A percentile compares a stretch with the other conserved stretches of the same genome.
phyloP scores from a whole-genome alignment of 2,888 invertebrate genomes.

The Carterocephalus palaemon region DNA sequence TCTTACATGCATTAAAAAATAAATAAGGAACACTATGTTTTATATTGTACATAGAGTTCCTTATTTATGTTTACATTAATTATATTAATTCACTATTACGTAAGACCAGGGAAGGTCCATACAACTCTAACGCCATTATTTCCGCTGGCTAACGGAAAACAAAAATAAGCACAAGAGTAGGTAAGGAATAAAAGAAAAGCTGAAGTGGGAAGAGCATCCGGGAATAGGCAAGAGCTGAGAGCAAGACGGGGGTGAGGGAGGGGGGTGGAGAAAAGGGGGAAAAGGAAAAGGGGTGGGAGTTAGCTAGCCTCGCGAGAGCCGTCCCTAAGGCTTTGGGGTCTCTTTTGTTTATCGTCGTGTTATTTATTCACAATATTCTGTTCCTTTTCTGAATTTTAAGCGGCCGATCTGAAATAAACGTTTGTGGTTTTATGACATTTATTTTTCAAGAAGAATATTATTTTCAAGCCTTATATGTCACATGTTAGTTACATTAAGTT shows the following conservation, averaged over 20 bases:
- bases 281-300: constrained; percentile 38
- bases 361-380: constrained; percentile 61
- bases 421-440: not conserved
- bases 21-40: not conserved
- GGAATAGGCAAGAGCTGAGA: constrained; percentile 47
- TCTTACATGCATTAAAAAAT: no score
- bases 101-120: constrained; percentile 40
- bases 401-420: not conserved
- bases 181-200: constrained; percentile 73
- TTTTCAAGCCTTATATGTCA: no score
- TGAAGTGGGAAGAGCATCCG: constrained; percentile 73
- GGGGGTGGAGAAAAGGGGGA: constrained; percentile 28
- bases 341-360: constrained; percentile 66
- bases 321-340: constrained; percentile 49
- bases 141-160: constrained; percentile 73
- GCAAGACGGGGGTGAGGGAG: constrained; percentile 33
- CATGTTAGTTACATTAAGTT: no score
- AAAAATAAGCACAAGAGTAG: constrained; percentile 75
- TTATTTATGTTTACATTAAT: no score
- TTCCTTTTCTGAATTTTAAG: constrained; percentile 40
- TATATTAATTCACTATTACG: no score
- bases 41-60: constrained; percentile 3
- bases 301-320: constrained; percentile 42
- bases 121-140: constrained; percentile 62
- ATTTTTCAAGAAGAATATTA: no score